These are phyloP conservation scores for Mesorhabditis sp. DNA, from an alignment of 2,888 invertebrate species.

Conservation along the genomic window DNA sequence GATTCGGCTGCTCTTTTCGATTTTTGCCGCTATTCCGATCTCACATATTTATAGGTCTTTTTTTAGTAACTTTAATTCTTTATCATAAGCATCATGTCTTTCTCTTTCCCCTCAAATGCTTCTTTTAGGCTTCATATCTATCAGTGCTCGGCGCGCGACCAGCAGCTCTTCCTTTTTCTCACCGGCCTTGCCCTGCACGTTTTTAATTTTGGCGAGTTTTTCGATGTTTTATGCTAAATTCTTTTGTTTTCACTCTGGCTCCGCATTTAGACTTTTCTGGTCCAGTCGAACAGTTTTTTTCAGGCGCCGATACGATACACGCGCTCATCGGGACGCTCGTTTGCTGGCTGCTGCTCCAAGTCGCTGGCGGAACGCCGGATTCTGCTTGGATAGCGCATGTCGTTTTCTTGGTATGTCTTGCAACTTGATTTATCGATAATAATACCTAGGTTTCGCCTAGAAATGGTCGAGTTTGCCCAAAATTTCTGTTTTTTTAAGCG, in stretches of 20 bases:
- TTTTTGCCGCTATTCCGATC: not conserved
- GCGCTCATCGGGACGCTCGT: not conserved
- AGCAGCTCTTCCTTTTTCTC: not conserved
- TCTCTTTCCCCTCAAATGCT: not conserved
- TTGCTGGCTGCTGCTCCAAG: not conserved
- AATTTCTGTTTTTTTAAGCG: too few species aligned
- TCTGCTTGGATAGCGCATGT: not conserved
- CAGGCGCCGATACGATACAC: not conserved
- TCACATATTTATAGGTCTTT: not conserved
- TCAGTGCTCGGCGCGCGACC: not conserved
- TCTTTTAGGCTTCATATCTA: not conserved
- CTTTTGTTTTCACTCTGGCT: not conserved
- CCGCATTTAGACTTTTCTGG: not conserved
- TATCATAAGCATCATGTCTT: not conserved
- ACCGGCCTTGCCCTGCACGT: not conserved
- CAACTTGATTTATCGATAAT: not conserved
- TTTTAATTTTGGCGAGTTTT: slow-evolving; percentile 3
- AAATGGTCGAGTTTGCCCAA: too few species aligned
- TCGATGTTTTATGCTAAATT: not conserved
- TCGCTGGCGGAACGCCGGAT: not conserved
- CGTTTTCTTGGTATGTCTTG: not conserved
- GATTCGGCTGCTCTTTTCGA: not conserved
- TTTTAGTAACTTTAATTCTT: not conserved
- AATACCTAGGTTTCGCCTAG: too few species aligned
- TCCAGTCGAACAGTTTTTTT: not conserved